Conservation (phyloP, 1,140 invertebrate species). For the Lasioglossum baleicum region DNA sequence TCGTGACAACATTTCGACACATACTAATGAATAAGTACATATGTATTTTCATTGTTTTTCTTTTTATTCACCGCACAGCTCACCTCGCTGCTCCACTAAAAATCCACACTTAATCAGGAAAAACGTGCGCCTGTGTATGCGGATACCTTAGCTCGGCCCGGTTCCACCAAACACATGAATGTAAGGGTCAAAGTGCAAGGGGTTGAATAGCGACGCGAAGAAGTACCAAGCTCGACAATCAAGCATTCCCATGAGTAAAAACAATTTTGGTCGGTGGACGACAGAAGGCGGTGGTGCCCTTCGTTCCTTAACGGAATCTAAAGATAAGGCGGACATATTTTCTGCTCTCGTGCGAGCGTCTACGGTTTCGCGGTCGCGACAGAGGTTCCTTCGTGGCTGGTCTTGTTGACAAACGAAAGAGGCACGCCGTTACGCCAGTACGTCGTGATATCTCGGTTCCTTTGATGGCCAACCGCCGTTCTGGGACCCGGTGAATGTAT, state of each 20-base stretch:
- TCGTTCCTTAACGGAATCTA: neutral
- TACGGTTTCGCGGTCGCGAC: conserved; percentile 17
- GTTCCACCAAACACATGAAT: no score
- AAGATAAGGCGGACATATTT: conserved; percentile 29
- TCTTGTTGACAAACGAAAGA: conserved; percentile 46
- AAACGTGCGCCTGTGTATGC: no score
- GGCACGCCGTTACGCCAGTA: conserved; percentile 4
- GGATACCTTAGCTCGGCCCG: no score
- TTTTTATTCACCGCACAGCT: no score
- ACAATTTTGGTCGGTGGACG: conserved; percentile 9
- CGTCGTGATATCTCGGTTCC: conserved; percentile 43
- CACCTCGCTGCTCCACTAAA: no score
- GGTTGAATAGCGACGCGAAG: no score
- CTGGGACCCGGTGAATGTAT: neutral
- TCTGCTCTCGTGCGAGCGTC: conserved; percentile 3
- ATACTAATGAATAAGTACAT: no score
- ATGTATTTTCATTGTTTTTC: no score
- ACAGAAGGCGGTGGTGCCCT: neutral
- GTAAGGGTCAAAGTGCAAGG: neutral
- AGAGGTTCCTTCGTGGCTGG: conserved; percentile 1
- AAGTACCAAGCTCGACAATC: neutral
- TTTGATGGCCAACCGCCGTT: conserved; percentile 43
- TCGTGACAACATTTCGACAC: no score
- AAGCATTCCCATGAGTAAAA: neutral
- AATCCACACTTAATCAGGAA: no score